phyloP scores from a whole-genome alignment of 2,797 vertebrate genomes.

The Iguana delicatissima region DNA sequence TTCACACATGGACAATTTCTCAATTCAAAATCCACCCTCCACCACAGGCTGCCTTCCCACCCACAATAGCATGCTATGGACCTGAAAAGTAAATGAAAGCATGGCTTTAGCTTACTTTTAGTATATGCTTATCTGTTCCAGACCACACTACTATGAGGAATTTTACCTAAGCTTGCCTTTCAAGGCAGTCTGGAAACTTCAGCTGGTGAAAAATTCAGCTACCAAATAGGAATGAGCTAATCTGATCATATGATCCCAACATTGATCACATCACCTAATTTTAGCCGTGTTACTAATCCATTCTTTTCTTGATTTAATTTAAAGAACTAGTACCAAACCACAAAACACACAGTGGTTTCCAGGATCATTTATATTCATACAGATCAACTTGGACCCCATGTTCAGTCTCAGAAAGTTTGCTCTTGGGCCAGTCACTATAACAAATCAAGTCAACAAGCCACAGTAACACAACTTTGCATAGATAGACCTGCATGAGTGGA shows the following conservation, averaged over 20 bases:
- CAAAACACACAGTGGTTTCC: background rate
- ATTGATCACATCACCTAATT: background rate
- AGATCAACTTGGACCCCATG: background rate
- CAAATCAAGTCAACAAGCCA: no score
- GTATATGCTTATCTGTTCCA: background rate
- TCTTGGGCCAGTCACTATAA: background rate
- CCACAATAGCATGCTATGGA: background rate
- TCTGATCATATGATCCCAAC: background rate
- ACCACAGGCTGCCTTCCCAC: background rate
- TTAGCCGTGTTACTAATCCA: background rate
- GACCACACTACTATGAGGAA: background rate
- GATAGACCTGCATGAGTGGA: background rate
- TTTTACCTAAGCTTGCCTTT: background rate
- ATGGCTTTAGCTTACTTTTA: background rate
- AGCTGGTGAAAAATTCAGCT: background rate
- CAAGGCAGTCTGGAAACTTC: background rate
- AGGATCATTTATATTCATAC: background rate
- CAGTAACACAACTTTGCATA: background rate
- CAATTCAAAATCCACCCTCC: background rate
- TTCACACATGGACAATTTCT: background rate
- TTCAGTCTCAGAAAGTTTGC: background rate
- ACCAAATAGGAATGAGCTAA: background rate
- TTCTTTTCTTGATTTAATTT: background rate
- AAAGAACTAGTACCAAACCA: background rate
- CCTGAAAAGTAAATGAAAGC: background rate